Base-by-base conservation (phyloP, 2,797 vertebrate species). In the Sebastes jordani region DNA sequence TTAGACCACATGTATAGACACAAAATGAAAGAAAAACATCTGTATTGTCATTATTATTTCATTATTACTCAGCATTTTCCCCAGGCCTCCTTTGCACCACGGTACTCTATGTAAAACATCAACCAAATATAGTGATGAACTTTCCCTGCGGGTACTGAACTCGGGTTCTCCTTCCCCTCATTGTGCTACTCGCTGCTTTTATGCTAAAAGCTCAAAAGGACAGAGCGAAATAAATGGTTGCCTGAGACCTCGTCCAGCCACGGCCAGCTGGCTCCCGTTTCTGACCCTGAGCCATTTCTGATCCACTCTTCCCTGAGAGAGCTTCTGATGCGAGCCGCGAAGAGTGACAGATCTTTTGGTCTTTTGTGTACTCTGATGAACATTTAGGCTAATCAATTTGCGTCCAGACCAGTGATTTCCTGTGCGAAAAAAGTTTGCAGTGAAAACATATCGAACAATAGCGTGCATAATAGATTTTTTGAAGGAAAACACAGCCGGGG, bases 311-410 rank as follows among this genome's bases (percentile, higher is more conserved):
- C 63, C 71, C 85, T 49, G 42, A 86, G 46, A 52, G 70, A 86
- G 86, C 76, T 52, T 76, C 69, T 87, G 67, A 84, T 77, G 78
- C 65, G 61, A 86, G 77, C 36, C n/a, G 66, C 71, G 63, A 85
- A 76, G 38, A 76, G 80, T 84, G 86, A 87, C 86, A 84, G 76
- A 91, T 88, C 83, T 88, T 80, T 80, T 81, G 60, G 76, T 82
- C 76, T 66, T 52, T 77, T 71, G 59, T 85, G 74, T 79, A 82
- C 79, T 27, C 85, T 86, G 85, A 91, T 91, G 84, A 92, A 85
- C 79, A 93, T 90, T 91, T 84, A 88, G 86, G 87, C 78, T 90
- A 94, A 92, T 94, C 83, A 90, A 91, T 91, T 76, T 84, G 67
- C 61, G 46, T 92, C 83, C 88, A 86, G 81, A 88, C 82, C 83